Percentiles rank a stretch among this genome's conserved stretches.
Conservation (phyloP, 1,140 invertebrate species). For the Teleopsis dalmanni region DNA sequence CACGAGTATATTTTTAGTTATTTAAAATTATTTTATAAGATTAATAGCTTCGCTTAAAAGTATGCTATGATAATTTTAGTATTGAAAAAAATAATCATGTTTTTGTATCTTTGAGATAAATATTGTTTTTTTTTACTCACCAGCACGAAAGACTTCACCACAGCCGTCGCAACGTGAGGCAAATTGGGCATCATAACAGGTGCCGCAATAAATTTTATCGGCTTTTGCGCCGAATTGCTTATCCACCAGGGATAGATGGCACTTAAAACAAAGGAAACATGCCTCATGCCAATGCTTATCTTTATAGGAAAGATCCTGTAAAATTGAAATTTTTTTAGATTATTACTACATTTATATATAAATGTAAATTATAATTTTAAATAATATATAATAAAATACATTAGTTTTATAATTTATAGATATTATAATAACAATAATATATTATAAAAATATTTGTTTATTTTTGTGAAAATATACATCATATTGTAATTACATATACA, state of each 20-base stretch:
- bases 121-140: slow-evolving; percentile 53
- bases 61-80: neutral
- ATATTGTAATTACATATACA: too few relatives aligned
- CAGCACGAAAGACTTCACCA: slow-evolving; percentile 95
- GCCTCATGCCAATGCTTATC: slow-evolving; percentile 99
- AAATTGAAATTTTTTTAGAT: too few relatives aligned
- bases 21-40: too few relatives aligned
- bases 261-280: slow-evolving; percentile 98
- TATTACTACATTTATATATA: too few relatives aligned
- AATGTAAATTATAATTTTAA: too few relatives aligned
- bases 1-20: too few relatives aligned
- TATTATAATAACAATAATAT: too few relatives aligned
- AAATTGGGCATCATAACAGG: slow-evolving; percentile 98
- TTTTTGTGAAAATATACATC: too few relatives aligned
- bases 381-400: too few relatives aligned
- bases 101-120: neutral
- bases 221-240: slow-evolving; percentile 98
- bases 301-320: slow-evolving; percentile 98
- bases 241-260: slow-evolving; percentile 94
- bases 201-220: slow-evolving; percentile 97
- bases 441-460: too few relatives aligned
- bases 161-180: slow-evolving; percentile 98
- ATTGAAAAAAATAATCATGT: neutral
- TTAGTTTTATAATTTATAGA: too few relatives aligned
- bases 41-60: too few relatives aligned